Percentiles rank a stretch among this genome's conserved stretches.
These are phyloP conservation scores for Desmophyllum pertusum DNA, from an alignment of 92 coral and sea anemone species.

Conservation along the genomic window DNA sequence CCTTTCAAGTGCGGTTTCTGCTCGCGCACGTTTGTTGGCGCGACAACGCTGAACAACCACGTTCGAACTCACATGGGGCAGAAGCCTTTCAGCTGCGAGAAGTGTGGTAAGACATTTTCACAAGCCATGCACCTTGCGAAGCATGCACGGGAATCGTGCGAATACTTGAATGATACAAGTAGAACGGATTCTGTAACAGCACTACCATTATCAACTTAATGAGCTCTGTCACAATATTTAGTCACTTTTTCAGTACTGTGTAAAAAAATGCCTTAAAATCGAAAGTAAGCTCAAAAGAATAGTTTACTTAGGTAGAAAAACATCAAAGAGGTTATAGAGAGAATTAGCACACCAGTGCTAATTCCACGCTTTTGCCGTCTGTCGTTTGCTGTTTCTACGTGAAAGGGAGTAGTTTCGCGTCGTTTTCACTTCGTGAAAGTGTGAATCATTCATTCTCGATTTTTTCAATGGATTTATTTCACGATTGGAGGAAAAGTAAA, in stretches of 20 bases:
- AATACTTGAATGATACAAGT: neutral
- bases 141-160: conserved; percentile 57
- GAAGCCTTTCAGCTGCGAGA: conserved; percentile 89
- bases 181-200: conserved; percentile 1
- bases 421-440: no score
- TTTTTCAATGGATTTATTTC: no score
- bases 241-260: neutral
- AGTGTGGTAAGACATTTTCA: conserved; percentile 90
- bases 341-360: no score
- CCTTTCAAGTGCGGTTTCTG: conserved; percentile 99
- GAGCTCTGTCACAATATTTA: neutral
- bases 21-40: conserved; percentile 97
- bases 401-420: no score
- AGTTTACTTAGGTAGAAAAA: neutral
- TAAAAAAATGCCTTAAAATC: neutral
- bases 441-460: no score
- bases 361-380: no score
- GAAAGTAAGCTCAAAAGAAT: neutral
- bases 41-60: conserved; percentile 98
- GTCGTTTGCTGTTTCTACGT: no score
- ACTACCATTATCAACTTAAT: neutral
- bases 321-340: neutral
- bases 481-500: no score
- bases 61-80: conserved; percentile 98
- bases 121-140: conserved; percentile 96